These are phyloP conservation scores for Pocillopora verrucosa DNA, from an alignment of 64 coral and sea anemone species.

Conservation along the genomic window DNA sequence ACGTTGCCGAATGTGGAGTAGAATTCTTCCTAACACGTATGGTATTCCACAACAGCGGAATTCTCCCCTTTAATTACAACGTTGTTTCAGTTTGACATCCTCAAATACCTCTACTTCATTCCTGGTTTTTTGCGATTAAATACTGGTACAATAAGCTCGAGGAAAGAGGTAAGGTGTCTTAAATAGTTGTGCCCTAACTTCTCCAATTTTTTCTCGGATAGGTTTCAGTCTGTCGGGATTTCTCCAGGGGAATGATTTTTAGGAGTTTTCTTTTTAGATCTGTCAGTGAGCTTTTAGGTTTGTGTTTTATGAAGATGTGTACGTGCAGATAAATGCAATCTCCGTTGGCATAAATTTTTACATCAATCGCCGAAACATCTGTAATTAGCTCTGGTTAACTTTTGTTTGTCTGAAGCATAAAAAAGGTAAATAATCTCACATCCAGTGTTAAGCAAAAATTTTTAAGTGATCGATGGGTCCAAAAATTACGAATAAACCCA, in stretches of 20 bases:
- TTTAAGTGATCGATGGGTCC: too few relatives aligned
- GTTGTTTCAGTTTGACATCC: not conserved
- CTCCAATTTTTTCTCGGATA: too few relatives aligned
- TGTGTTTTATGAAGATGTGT: not conserved
- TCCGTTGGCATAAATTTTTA: too few relatives aligned
- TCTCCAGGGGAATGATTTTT: not conserved
- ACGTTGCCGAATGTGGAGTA: constrained; percentile 34
- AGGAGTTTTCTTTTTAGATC: not conserved
- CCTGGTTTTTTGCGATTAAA: constrained; percentile 7
- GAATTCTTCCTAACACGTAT: constrained; percentile 2
- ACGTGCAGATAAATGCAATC: too few relatives aligned
- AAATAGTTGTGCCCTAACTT: not conserved
- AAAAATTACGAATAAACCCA: too few relatives aligned
- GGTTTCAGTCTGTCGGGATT: not conserved
- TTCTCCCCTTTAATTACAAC: not conserved
- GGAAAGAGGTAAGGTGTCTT: not conserved
- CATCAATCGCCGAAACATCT: too few relatives aligned
- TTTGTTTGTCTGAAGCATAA: too few relatives aligned
- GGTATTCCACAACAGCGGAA: constrained; percentile 4
- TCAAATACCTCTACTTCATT: not conserved
- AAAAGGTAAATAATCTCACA: too few relatives aligned
- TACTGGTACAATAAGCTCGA: not conserved
- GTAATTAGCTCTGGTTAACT: too few relatives aligned
- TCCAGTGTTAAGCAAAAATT: too few relatives aligned
- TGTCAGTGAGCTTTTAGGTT: not conserved